Conservation (phyloP, 2,113 vertebrate species). For the Irena cyanogastra region DNA sequence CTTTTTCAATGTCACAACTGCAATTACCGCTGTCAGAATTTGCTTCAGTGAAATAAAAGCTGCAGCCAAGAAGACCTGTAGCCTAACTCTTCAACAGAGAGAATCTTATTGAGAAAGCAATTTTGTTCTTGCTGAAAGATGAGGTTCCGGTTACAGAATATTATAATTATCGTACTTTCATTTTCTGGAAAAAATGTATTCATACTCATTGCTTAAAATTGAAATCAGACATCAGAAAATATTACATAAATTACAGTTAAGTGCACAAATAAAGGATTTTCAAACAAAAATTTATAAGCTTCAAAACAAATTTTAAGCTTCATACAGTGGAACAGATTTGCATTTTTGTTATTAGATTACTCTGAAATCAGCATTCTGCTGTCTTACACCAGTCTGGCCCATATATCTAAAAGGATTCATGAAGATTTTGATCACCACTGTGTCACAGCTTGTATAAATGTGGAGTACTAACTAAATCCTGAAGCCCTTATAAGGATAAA, state of each 20-base stretch:
- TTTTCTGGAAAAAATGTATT: not conserved
- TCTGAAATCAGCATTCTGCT: not conserved
- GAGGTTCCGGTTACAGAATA: not conserved
- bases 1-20: not conserved
- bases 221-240: conserved; percentile 2
- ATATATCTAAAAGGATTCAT: not conserved
- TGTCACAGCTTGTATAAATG: not conserved
- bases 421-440: not conserved
- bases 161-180: not conserved
- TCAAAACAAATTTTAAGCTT: not conserved
- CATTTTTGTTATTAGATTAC: not conserved
- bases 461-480: not conserved
- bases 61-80: not conserved
- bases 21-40: not conserved
- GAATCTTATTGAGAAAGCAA: not conserved
- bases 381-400: not conserved
- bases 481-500: not conserved
- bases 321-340: not conserved
- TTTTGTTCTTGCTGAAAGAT: not conserved
- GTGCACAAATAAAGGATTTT: not conserved
- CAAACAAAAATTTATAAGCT: not conserved
- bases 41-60: not conserved
- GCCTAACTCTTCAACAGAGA: not conserved
- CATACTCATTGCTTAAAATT: not conserved
- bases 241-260: not conserved